Evolutionary conservation across 2,888 invertebrate species (phyloP).

Genomic region (Drosophila nigricruria): DNA sequence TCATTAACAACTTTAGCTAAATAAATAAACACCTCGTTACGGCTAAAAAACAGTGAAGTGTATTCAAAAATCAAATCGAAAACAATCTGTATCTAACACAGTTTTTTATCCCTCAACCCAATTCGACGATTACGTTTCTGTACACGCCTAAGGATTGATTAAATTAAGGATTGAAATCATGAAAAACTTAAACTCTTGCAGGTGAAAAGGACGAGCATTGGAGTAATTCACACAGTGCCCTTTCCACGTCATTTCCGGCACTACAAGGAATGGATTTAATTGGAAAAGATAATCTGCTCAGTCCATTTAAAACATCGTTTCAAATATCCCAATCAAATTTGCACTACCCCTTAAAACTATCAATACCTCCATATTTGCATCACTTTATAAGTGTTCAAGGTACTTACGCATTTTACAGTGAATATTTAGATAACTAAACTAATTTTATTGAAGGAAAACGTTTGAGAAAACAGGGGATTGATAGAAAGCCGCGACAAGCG

Average conservation of each 20-base stretch:
- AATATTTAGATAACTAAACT: neutral
- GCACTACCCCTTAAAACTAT: constrained; percentile 79
- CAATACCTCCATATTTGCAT: constrained; percentile 83
- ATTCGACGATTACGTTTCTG: too few relatives aligned
- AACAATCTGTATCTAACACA: too few relatives aligned
- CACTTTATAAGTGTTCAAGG: constrained; percentile 88
- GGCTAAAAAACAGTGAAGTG: too few relatives aligned
- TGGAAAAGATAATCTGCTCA: constrained; percentile 11
- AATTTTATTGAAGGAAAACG: constrained; percentile 87
- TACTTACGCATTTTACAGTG: constrained; percentile 63
- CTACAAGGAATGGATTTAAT: constrained; percentile 21
- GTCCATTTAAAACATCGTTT: neutral
- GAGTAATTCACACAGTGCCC: constrained; percentile 9
- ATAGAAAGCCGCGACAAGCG: constrained; percentile 97
- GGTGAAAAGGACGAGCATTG: constrained; percentile 22
- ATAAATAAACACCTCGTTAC: too few relatives aligned
- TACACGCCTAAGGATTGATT: too few relatives aligned
- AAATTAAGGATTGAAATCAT: too few relatives aligned
- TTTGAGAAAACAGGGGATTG: constrained; percentile 94
- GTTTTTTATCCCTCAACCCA: too few relatives aligned
- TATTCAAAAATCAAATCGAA: too few relatives aligned
- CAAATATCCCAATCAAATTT: constrained; percentile 29
- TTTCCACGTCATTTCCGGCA: constrained; percentile 15
- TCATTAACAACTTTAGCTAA: too few relatives aligned
- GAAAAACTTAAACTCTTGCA: too few relatives aligned